A percentile compares a stretch with the other conserved stretches of the same genome.
phyloP scores from a whole-genome alignment of 2,113 vertebrate genomes.

The Urocynchramus pylzowi region DNA sequence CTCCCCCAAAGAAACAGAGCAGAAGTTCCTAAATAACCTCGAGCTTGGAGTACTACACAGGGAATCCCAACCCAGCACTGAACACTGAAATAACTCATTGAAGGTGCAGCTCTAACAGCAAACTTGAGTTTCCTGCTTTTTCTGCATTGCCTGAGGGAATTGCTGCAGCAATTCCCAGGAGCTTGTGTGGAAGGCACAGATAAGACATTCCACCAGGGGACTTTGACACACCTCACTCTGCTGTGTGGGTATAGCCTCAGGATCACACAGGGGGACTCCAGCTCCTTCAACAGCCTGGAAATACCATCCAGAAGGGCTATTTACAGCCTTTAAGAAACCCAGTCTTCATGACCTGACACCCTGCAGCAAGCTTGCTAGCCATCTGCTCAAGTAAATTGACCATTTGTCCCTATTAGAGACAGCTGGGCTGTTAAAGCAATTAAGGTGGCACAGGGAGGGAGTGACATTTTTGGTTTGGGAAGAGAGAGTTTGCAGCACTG shows the following conservation, averaged over 20 bases:
- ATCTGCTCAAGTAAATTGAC: constrained; percentile 30
- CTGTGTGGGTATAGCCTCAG: neutral
- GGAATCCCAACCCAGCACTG: neutral
- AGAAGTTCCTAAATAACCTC: neutral
- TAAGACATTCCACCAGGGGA: neutral
- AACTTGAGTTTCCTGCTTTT: neutral
- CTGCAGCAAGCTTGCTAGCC: neutral
- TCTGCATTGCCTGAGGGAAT: neutral
- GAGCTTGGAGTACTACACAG: neutral
- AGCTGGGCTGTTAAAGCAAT: neutral
- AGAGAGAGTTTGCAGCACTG: neutral
- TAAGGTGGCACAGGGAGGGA: neutral
- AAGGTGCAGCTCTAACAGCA: neutral
- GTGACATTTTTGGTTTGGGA: neutral
- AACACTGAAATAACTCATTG: neutral
- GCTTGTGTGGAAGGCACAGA: neutral
- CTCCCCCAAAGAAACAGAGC: neutral
- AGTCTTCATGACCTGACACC: neutral
- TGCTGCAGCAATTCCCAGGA: neutral
- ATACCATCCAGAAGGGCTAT: neutral
- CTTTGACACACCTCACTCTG: neutral
- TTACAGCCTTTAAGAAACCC: neutral
- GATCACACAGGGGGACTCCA: neutral
- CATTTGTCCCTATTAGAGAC: constrained; percentile 9
- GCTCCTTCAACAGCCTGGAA: neutral